Evolutionary conservation across 1,140 invertebrate genomes (phyloP).

Genomic region (Drosophila erecta): DNA sequence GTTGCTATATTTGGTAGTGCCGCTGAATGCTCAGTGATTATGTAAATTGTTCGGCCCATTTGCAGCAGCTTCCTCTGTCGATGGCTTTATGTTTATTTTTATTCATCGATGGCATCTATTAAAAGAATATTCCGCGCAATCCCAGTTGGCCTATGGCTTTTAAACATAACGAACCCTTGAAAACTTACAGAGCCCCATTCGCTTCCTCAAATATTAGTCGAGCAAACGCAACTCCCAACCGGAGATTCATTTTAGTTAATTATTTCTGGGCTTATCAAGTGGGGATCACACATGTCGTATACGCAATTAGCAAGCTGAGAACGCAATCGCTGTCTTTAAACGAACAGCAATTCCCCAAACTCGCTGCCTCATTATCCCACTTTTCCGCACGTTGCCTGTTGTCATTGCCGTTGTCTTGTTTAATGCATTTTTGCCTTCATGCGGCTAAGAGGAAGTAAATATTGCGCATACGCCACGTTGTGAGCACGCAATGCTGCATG

Average conservation of each 20-base stretch:
- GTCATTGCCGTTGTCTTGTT: conserved; percentile 41
- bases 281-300: conserved; percentile 46
- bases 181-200: conserved; percentile 12
- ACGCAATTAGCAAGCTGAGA: conserved; percentile 28
- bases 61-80: conserved; percentile 38
- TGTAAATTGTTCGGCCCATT: conserved; percentile 62
- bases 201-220: conserved; percentile 26
- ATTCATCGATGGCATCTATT: conserved; percentile 56
- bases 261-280: conserved; percentile 31
- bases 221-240: conserved; percentile 14
- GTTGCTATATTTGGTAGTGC: conserved; percentile 67
- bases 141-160: conserved; percentile 10
- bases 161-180: background rate
- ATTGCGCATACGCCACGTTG: conserved; percentile 75
- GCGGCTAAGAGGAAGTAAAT: conserved; percentile 41
- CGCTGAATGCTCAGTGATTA: conserved; percentile 63
- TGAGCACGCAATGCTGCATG: conserved; percentile 65
- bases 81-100: conserved; percentile 49
- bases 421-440: conserved; percentile 62
- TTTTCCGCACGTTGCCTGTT: conserved; percentile 4
- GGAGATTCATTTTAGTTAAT: conserved; percentile 27
- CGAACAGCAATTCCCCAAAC: conserved; percentile 30
- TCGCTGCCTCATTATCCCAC: background rate
- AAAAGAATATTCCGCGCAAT: conserved; percentile 37
- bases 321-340: conserved; percentile 32